A percentile compares a stretch with the other conserved stretches of the same genome.
These are phyloP conservation scores for Monomorium pharaonis DNA, from an alignment of 1,140 invertebrate species.

Conservation along the genomic window DNA sequence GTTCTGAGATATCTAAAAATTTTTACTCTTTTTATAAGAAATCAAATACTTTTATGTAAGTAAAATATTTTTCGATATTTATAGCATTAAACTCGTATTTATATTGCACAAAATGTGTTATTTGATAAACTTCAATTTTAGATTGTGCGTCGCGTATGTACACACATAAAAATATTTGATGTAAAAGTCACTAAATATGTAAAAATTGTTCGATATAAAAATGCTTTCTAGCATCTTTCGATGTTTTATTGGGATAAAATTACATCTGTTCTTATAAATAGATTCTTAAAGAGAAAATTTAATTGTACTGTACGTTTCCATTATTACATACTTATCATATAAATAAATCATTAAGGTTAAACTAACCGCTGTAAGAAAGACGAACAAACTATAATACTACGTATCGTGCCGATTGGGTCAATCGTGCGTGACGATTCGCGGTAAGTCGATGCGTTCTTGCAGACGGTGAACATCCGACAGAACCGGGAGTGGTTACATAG, in stretches of 20 bases:
- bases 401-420: conserved; percentile 10
- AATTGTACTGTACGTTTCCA: not conserved
- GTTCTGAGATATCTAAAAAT: not conserved
- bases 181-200: not conserved
- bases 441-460: conserved; percentile 29
- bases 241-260: not conserved
- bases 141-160: not conserved
- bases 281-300: not conserved
- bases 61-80: not conserved
- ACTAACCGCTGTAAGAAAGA: conserved; percentile 8
- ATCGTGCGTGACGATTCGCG: conserved; percentile 42
- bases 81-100: not conserved
- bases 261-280: not conserved
- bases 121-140: not conserved
- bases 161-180: not conserved
- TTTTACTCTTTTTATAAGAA: not conserved
- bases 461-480: conserved; percentile 16
- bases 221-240: not conserved
- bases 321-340: not conserved
- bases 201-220: too few relatives aligned
- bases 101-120: not conserved
- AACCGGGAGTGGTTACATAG: conserved; percentile 26
- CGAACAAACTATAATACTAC: not conserved
- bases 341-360: not conserved
- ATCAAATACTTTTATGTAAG: conserved; percentile 15